Evolutionary conservation across 1,140 invertebrate genomes (phyloP).

Genomic region (Drosophila triauraria): DNA sequence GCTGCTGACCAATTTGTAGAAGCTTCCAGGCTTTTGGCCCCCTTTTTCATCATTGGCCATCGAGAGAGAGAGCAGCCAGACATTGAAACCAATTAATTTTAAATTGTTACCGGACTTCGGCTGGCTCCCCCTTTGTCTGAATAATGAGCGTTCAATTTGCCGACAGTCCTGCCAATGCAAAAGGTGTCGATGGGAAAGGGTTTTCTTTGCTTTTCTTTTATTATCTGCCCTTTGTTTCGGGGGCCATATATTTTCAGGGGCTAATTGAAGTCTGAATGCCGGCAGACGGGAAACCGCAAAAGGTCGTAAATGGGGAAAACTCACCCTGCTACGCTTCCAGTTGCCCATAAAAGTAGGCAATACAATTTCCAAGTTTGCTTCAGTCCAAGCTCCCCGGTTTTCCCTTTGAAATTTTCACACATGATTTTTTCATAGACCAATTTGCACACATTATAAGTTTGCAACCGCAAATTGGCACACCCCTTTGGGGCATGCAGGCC

Average conservation of each 20-base stretch:
- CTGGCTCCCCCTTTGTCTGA: conserved; percentile 38
- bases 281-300: conserved; percentile 41
- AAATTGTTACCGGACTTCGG: conserved; percentile 65
- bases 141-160: conserved; percentile 59
- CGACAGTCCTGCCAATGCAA: conserved; percentile 24
- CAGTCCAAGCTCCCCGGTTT: conserved; percentile 14
- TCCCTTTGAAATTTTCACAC: conserved; percentile 66
- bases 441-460: conserved; percentile 81
- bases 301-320: conserved; percentile 13
- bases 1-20: conserved; percentile 54
- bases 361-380: conserved; percentile 45
- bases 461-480: conserved; percentile 51
- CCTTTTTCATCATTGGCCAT: conserved; percentile 24
- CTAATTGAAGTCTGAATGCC: conserved; percentile 58
- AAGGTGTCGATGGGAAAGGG: conserved; percentile 68
- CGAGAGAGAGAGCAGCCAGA: conserved; percentile 35
- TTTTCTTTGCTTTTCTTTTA: conserved; percentile 32
- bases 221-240: conserved; percentile 18
- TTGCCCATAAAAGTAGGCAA: conserved; percentile 49
- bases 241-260: conserved; percentile 55
- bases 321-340: conserved; percentile 7
- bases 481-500: conserved; percentile 37
- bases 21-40: neutral
- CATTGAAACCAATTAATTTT: conserved; percentile 83
- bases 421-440: conserved; percentile 79